These are phyloP conservation scores for Squalus acanthias DNA, from an alignment of 2,797 vertebrate species.

Conservation along the genomic window DNA sequence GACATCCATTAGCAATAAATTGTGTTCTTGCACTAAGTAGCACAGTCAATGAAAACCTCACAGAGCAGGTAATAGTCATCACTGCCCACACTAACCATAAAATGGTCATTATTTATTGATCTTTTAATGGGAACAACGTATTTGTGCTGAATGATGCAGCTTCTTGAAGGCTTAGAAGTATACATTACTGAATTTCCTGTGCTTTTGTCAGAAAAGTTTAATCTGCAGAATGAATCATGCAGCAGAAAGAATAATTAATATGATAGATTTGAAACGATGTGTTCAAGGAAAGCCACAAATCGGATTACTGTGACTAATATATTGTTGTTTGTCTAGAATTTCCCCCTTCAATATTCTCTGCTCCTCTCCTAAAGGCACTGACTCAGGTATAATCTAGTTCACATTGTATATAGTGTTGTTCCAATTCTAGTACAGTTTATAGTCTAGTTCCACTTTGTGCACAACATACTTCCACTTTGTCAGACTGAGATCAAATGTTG, in stretches of 20 bases:
- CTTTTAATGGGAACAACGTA: not conserved
- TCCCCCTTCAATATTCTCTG: not conserved
- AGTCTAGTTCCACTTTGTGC: not conserved
- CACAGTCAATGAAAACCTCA: not conserved
- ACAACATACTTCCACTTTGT: too few relatives aligned
- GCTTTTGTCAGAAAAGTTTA: constrained; percentile 3
- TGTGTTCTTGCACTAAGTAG: not conserved
- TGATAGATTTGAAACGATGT: not conserved
- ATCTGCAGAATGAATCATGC: not conserved
- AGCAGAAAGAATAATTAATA: not conserved
- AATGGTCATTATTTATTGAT: constrained; percentile 21
- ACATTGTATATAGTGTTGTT: not conserved
- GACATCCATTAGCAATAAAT: not conserved
- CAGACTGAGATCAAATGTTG: not conserved
- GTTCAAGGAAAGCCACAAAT: not conserved
- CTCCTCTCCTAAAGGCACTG: not conserved
- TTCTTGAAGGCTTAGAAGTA: not conserved
- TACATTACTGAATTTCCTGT: not conserved
- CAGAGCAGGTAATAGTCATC: not conserved
- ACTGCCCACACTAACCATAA: not conserved
- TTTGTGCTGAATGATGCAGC: not conserved
- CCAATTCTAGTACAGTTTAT: not conserved
- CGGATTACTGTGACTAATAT: not conserved
- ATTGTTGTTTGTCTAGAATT: not conserved
- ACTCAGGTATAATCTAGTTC: not conserved